Evolutionary conservation across 2,888 invertebrate species (phyloP).

Genomic region (Drosophila nr. medialis): DNA sequence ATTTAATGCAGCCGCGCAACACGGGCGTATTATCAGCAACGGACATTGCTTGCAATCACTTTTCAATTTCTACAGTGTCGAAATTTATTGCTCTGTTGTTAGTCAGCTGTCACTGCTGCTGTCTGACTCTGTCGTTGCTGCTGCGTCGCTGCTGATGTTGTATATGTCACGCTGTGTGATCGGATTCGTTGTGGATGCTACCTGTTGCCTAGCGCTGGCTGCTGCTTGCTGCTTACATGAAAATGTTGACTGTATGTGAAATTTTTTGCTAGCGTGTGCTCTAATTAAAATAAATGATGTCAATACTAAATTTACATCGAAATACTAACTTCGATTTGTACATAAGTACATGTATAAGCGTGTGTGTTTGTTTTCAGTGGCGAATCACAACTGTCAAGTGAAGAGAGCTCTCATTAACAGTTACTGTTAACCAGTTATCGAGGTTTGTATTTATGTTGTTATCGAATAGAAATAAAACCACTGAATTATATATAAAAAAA

Average conservation of each 20-base stretch:
- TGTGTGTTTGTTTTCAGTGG: conserved; percentile 1
- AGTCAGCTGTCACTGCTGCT: conserved; percentile 27
- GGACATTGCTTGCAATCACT: conserved; percentile 45
- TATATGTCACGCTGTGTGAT: conserved; percentile 32
- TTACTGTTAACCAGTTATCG: background rate
- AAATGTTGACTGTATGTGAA: conserved; percentile 7
- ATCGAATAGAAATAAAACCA: background rate
- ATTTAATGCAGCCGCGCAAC: conserved; percentile 85
- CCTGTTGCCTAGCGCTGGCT: conserved; percentile 29
- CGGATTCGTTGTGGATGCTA: conserved; percentile 4
- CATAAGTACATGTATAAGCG: background rate
- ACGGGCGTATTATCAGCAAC: conserved; percentile 63
- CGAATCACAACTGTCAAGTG: conserved; percentile 13
- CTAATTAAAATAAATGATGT: background rate
- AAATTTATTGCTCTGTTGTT: conserved; percentile 8
- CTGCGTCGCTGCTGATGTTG: conserved; percentile 13
- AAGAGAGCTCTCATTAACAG: background rate
- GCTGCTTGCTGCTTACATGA: conserved; percentile 6
- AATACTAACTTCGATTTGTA: conserved; percentile 25
- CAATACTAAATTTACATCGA: conserved; percentile 19
- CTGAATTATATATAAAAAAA: background rate
- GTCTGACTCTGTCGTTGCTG: background rate
- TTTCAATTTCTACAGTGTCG: background rate
- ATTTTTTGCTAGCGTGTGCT: conserved; percentile 8
- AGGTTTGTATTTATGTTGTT: background rate